These are phyloP conservation scores for Ophioninae sp. DNA, from an alignment of 2,888 invertebrate species.

Conservation along the genomic window DNA sequence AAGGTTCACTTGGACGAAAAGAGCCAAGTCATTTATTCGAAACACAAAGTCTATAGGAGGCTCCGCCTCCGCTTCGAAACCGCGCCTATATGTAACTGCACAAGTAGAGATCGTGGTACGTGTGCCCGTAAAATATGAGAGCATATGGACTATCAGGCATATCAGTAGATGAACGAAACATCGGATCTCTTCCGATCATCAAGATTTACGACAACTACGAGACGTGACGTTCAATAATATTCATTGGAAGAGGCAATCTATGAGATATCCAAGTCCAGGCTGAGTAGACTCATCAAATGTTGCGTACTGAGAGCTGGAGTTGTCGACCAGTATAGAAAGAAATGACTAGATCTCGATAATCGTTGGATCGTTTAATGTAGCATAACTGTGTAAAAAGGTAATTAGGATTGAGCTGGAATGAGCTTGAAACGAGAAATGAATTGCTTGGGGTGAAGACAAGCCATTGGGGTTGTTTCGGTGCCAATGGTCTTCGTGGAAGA, in stretches of 20 bases:
- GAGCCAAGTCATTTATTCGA: constrained; percentile 62
- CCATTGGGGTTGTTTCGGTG: constrained; percentile 8
- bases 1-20: constrained; percentile 49
- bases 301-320: constrained; percentile 28
- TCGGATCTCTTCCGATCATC: constrained; percentile 35
- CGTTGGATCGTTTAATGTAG: constrained; percentile 4
- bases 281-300: constrained; percentile 52
- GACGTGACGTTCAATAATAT: constrained; percentile 5
- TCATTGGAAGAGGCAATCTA: not conserved
- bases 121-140: constrained; percentile 1
- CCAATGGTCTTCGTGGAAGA: not conserved
- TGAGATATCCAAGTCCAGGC: not conserved
- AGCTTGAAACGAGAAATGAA: not conserved
- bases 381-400: not conserved
- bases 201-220: constrained; percentile 31
- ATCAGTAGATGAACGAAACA: constrained; percentile 19
- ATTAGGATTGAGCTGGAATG: constrained; percentile 5
- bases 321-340: constrained; percentile 5
- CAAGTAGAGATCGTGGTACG: constrained; percentile 4
- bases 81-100: constrained; percentile 4
- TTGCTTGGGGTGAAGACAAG: not conserved
- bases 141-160: not conserved
- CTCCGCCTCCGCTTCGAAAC: constrained; percentile 16
- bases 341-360: constrained; percentile 30
- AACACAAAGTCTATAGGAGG: constrained; percentile 42